Conservation (phyloP, 1,140 invertebrate genomes). For the Coptotermes formosanus region DNA sequence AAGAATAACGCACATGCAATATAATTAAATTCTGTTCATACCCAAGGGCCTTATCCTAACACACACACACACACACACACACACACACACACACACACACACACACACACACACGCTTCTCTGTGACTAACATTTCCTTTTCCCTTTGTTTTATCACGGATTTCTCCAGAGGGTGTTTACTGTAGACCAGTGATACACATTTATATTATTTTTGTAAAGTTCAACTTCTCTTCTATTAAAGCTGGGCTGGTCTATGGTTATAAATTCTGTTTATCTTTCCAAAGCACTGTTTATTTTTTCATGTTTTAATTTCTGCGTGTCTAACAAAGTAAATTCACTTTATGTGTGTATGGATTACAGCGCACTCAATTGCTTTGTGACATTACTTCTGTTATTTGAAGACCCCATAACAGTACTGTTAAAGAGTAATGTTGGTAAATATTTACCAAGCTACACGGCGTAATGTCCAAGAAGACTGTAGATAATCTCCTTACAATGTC, state of each 20-base stretch:
- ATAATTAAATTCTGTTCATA: constrained; percentile 20
- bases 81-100: neutral
- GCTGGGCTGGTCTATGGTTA: neutral
- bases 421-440: too few relatives aligned
- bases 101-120: neutral
- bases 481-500: too few relatives aligned
- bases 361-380: too few relatives aligned
- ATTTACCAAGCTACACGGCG: too few relatives aligned
- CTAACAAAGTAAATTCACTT: too few relatives aligned
- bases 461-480: too few relatives aligned
- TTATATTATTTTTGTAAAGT: neutral
- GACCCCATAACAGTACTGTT: too few relatives aligned
- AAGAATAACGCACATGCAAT: neutral
- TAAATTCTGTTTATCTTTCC: neutral
- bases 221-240: neutral
- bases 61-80: neutral
- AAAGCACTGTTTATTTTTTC: too few relatives aligned
- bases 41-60: neutral
- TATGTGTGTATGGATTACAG: too few relatives aligned
- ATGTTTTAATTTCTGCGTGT: too few relatives aligned
- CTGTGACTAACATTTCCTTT: neutral
- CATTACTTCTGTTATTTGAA: too few relatives aligned
- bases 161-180: neutral
- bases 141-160: neutral
- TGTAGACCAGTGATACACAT: neutral